Evolutionary conservation across 2,888 invertebrate genomes (phyloP), one percentile per base, ranked within the genome.

Genomic region (Steinernema carpocapsae): DNA sequence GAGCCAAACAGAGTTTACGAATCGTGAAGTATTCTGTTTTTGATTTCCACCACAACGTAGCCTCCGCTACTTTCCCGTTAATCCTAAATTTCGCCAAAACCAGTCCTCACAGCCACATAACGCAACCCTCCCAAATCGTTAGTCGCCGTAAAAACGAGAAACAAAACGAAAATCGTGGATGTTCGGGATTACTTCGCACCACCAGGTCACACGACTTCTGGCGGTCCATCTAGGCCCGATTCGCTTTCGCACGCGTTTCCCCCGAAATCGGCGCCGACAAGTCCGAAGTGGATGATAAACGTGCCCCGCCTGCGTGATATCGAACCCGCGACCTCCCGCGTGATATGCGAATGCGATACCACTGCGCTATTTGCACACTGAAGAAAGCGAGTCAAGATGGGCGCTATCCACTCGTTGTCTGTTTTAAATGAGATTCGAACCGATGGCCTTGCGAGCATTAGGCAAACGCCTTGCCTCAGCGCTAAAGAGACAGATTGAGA

Each of bases 211-310:
- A 12, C 26, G 56, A 56, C 56, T 2, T 22, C 10, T 26, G 56
- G 22, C 56, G 26, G 56, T 56, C 56, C 56, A 56, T 56, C 56
- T 56, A 56, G 56, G 56, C 56, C 56, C 56, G 19, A 19, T 10
- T 26, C 17, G 12, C 56, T 56, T 26, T 56, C 56, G 56, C 56
- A 56, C 56, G 56, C 56, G 56, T 56, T 56, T 56, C 56, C 56
- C 56, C 56, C 56, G 6, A 26, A 56, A 24, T 22, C 56, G 56
- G 56, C 56, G 12, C 56, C 22, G 56, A 3, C 14, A 4, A 3
- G 56, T 56, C 56, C 56, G 56, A 56, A 56, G 14, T 26, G 56
- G 56, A 56, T 56, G 56, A 56, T 56, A 56, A 7, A 56, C 56
- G 56, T 56, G 56, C 56, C 12, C 17, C 56, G 56, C 24, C 17